Evolutionary conservation across 1,140 invertebrate genomes (phyloP), one percentile per base, ranked within the genome.

Genomic region (Caenorhabditis remanei): DNA sequence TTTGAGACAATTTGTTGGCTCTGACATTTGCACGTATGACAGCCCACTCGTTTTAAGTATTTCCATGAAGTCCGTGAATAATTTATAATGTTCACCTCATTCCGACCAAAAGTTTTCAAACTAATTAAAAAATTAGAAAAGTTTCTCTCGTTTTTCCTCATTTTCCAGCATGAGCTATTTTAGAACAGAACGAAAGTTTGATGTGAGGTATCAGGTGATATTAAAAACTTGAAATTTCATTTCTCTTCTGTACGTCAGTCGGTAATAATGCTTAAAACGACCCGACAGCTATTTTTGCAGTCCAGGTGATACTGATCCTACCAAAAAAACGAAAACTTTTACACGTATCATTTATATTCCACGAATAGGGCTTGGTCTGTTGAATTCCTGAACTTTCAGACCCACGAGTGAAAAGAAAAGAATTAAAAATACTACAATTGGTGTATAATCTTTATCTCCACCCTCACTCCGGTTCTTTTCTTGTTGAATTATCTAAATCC

Each of bases 41-140:
- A 40, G 61, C 61, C 61, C 61, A 65, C 61, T 40, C 56, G n/a
- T n/a, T 58, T 58, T 21, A 16, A 71, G 16, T 14, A 46, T 71
- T 71, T 71, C 16, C 65, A 43, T 65, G 61, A 40, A 40, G 40
- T n/a, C 46, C 4, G 53, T 50, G n/a, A 79, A 79, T 79, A 50
- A 79, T 19, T 79, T 11, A 79, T 13, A 5, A 50, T 8, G 6
- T 50, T 79, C 8, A 19, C 0, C 24, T 65, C 61, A 24, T 61
- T 61, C 24, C n/a, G 19, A n/a, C 13, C 41, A 41, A 48, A 71
- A 63, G 9, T 21, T 63, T 63, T 63, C 56, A 63, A 13, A 32
- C n/a, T 58, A 63, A 63, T 63, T 63, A 11, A 21, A 32, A 21
- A 63, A 32, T 11, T 32, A 3, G 21, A 63, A 40, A 63, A 58